These are phyloP conservation scores for Thecocarcelia acutangulata DNA, from an alignment of 2,888 invertebrate species.

Conservation along the genomic window DNA sequence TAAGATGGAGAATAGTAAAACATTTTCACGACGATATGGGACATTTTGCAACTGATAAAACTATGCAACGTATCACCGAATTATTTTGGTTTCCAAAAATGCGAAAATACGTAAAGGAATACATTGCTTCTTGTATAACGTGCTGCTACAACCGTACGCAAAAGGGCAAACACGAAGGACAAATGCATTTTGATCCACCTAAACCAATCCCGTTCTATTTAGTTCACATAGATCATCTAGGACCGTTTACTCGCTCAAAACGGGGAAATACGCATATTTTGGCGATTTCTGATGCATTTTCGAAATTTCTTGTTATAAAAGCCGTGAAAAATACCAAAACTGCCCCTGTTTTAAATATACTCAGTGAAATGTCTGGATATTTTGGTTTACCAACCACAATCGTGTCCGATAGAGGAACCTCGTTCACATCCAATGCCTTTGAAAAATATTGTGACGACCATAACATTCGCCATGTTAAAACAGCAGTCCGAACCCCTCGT, in stretches of 20 bases:
- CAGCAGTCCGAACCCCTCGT: constrained; percentile 5
- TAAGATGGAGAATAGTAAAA: constrained; percentile 29
- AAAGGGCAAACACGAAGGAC: constrained; percentile 45
- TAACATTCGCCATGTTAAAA: constrained; percentile 55
- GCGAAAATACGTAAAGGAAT: constrained; percentile 44
- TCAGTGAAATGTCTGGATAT: constrained; percentile 59
- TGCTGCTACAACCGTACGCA: constrained; percentile 42
- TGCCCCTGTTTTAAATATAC: constrained; percentile 64
- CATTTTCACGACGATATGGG: constrained; percentile 49
- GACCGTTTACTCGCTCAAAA: neutral
- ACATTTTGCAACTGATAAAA: constrained; percentile 39
- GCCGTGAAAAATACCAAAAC: constrained; percentile 63
- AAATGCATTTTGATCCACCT: constrained; percentile 34
- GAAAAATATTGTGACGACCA: constrained; percentile 67
- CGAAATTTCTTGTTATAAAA: constrained; percentile 58
- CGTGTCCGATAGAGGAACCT: constrained; percentile 71
- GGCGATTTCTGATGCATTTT: neutral
- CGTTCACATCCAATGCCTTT: constrained; percentile 72
- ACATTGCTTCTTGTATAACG: constrained; percentile 50
- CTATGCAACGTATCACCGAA: constrained; percentile 15
- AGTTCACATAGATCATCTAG: neutral
- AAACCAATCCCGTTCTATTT: neutral
- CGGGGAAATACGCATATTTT: neutral
- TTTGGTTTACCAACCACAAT: constrained; percentile 58
- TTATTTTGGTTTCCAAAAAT: constrained; percentile 47